Evolutionary conservation across 2,888 invertebrate species (phyloP), one percentile per base, ranked within the genome.

Genomic region (Drymonia ruficornis): DNA sequence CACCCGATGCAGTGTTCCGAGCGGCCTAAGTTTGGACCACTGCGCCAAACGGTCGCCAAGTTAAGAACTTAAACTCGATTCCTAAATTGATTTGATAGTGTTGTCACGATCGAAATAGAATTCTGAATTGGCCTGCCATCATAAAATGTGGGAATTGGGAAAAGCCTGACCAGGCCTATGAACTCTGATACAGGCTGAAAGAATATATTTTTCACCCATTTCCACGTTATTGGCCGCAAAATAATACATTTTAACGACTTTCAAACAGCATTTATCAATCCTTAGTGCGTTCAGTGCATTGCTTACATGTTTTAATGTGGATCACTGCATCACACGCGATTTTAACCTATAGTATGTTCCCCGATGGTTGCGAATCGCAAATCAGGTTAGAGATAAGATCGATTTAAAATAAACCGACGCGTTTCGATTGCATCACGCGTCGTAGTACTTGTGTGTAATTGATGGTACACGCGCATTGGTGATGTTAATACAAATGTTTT

Each of bases 341-440:
- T 53, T 55, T 40, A 53, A 55, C 49, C 61, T 51, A 34, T 57
- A 67, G 19, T 8, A 40, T 49, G 43, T 46, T 18, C 7, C 0
- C 28, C 19, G 40, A 56, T 15, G 36, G 46, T 50, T 45, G 23
- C 55, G 56, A 60, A 50, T 63, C 61, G 43, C 55, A 28, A 18
- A 59, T 50, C 49, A 38, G 1, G 8, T 29, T 19, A 29, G 40
- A 61, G 70, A 67, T 71, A 56, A 54, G 51, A 57, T 61, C 59
- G 54, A 48, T 46, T 59, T 61, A 62, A 72, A 67, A 71, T 70
- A 65, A 62, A 63, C 61, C 55, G 61, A 61, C 54, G 60, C 59
- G 59, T 55, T 56, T 61, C 56, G 59, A 70, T 78, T 78, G 70
- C 80, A 74, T 73, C 70, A 76, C 60, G 70, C 57, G 56, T 65